phyloP scores from a whole-genome alignment of 2,113 vertebrate species.

The Axis porcinus region DNA sequence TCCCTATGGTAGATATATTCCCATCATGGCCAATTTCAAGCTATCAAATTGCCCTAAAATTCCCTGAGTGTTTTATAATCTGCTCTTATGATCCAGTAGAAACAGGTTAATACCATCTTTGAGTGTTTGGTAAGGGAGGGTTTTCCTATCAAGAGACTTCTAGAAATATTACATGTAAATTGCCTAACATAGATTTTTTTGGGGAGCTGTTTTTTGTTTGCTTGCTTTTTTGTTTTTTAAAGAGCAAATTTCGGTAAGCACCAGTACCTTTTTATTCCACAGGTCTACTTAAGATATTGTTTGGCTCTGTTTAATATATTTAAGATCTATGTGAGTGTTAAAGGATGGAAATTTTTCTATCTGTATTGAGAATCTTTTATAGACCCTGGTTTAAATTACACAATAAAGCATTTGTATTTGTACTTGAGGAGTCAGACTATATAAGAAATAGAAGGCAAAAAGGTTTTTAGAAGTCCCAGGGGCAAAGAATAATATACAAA shows the following conservation, averaged over 20 bases:
- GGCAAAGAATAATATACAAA: constrained; percentile 25
- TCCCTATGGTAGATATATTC: neutral
- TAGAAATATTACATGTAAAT: neutral
- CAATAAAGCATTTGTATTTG: neutral
- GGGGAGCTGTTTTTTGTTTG: neutral
- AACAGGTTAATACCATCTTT: neutral
- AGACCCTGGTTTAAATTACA: neutral
- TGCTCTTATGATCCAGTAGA: neutral
- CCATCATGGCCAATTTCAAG: neutral
- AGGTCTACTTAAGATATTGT: neutral
- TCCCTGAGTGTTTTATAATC: neutral
- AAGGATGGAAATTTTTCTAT: neutral
- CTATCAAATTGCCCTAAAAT: neutral
- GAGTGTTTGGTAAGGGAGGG: neutral
- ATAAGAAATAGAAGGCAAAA: neutral
- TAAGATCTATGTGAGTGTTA: neutral
- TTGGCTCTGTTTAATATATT: neutral
- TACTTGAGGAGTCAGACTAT: neutral
- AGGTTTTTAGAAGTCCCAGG: constrained; percentile 19
- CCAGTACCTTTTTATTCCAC: neutral
- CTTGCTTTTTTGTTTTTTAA: neutral
- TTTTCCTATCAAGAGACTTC: neutral
- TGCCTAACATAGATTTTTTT: neutral
- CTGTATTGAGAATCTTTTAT: neutral
- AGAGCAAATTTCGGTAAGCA: neutral